Evolutionary conservation across 2,888 invertebrate genomes (phyloP).

Genomic region (Theodoxus fluviatilis): DNA sequence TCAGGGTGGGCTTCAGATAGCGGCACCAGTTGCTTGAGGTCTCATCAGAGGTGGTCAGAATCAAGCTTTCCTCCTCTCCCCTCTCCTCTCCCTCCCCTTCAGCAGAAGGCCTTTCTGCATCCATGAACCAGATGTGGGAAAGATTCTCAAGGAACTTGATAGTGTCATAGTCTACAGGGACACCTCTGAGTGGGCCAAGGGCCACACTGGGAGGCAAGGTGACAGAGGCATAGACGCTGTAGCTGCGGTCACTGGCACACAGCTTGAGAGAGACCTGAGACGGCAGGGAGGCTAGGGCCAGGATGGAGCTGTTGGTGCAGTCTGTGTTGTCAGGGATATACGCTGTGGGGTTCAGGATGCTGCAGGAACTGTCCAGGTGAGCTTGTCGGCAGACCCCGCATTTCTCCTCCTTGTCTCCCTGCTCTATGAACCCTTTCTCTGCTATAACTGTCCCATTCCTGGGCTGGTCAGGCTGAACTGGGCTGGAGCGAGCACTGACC

Average conservation of each 20-base stretch:
- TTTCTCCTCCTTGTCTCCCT: not conserved
- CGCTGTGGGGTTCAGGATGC: not conserved
- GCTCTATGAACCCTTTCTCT: too few relatives aligned
- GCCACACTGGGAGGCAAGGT: too few relatives aligned
- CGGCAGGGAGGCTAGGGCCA: not conserved
- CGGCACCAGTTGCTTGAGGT: constrained; percentile 3
- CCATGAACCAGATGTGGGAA: not conserved
- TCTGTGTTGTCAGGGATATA: not conserved
- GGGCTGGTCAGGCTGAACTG: too few relatives aligned
- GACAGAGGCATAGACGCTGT: not conserved
- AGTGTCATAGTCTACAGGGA: not conserved
- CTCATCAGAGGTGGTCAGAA: constrained; percentile 4
- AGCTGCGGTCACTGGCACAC: not conserved
- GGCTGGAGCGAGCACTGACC: too few relatives aligned
- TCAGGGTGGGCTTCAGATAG: not conserved
- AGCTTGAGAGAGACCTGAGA: not conserved
- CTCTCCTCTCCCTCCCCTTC: not conserved
- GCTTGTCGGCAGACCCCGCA: not conserved
- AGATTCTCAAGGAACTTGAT: not conserved
- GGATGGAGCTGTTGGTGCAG: not conserved
- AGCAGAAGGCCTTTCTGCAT: too few relatives aligned
- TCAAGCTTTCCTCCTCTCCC: not conserved
- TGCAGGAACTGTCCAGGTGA: not conserved
- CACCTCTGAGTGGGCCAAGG: not conserved
- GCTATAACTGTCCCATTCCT: too few relatives aligned